These are phyloP conservation scores for Zaprionus davidi DNA, from an alignment of 1,140 invertebrate species.

Conservation along the genomic window DNA sequence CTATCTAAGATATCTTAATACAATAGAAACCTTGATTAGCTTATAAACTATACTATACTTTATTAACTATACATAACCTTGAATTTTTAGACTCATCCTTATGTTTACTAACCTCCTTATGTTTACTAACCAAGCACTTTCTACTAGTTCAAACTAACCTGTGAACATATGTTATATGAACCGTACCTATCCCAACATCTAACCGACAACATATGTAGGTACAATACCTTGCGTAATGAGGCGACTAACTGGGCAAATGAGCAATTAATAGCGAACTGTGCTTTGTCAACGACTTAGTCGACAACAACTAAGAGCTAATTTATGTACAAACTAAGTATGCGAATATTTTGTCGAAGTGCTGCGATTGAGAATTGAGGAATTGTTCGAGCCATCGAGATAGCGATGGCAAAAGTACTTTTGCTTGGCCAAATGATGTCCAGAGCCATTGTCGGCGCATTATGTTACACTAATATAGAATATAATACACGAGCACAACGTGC, in stretches of 20 bases:
- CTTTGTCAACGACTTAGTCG: not conserved
- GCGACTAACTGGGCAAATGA: not conserved
- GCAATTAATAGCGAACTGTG: not conserved
- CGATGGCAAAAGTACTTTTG: constrained; percentile 2
- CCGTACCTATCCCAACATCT: not conserved
- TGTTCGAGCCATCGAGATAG: not conserved
- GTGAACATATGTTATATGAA: not conserved
- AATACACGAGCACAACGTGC: constrained; percentile 17
- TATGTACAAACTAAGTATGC: not conserved
- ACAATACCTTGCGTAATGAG: not conserved
- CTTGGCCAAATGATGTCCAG: constrained; percentile 29
- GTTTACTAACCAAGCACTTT: not conserved
- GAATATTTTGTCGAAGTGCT: not conserved
- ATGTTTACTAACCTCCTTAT: not conserved
- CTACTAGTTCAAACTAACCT: not conserved
- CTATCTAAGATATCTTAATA: no score
- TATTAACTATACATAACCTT: not conserved
- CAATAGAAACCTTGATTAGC: no score
- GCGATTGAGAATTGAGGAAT: constrained; percentile 11
- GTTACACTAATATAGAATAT: constrained; percentile 44
- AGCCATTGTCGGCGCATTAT: constrained; percentile 48
- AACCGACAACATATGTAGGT: not conserved
- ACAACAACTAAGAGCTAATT: constrained; percentile 1
- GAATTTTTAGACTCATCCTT: not conserved
- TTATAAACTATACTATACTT: no score